Base-by-base conservation (phyloP, 2,888 invertebrate genomes). In the Philereme transversata region DNA sequence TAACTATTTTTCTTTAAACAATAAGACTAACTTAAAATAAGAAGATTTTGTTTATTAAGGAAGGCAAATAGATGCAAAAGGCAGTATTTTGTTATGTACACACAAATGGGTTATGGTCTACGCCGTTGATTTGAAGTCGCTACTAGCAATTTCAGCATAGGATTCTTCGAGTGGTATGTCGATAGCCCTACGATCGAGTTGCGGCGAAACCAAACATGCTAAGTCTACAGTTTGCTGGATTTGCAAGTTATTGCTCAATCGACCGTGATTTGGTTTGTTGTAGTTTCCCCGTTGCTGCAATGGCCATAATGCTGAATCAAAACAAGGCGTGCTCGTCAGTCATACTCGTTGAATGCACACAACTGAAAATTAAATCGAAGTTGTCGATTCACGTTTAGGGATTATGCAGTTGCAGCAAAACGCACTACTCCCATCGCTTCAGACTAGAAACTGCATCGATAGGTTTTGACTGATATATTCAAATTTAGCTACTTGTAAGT, bases 161-260 rank as follows among this genome's bases (percentile, higher is more conserved):
- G 40, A 44, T 8, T 40, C 44, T 54, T 60, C 33, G 6, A 51
- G 66, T 60, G 68, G 70, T 77, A 45, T 68, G 69, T 73, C 66
- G 65, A 75, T 75, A 69, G 69, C 70, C 58, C 60, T 45, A 51
- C 52, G 68, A 40, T 68, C 57, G 65, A 72, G 72, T 70, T 65
- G 67, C 67, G 56, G 67, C 69, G 68, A 76, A 78, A 75, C 73
- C 75, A 75, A 76, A 68, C 72, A 68, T 22, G 50, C 60, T 59
- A 64, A 67, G 68, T 69, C 68, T 65, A 67, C 71, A 67, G 70
- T 68, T 70, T 62, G 57, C 57, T 63, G 54, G 67, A 70, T 73
- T 72, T 60, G 68, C 73, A 72, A 79, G 73, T 78, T 72, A 78
- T 78, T 73, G 76, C 71, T 73, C 73, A 73, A 73, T 76, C 72